Evolutionary conservation across 2,797 vertebrate genomes (phyloP).

Genomic region (Gouania willdenowi): DNA sequence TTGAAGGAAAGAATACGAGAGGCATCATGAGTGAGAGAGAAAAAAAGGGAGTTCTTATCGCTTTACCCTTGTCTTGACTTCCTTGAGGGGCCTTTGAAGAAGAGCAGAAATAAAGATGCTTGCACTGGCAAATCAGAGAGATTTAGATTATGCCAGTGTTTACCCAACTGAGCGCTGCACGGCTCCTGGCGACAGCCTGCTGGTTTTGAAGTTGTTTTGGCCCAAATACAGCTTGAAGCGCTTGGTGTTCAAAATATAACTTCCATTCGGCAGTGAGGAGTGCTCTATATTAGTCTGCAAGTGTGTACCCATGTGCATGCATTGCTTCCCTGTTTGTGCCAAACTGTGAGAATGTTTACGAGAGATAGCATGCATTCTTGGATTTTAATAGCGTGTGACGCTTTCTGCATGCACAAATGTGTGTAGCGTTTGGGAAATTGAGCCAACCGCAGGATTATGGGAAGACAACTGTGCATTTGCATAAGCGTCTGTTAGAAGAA

Average conservation of each 20-base stretch:
- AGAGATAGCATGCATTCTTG: constrained; percentile 52
- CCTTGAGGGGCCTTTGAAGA: constrained; percentile 59
- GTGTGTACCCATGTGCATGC: constrained; percentile 7
- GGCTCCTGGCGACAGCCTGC: constrained; percentile 57
- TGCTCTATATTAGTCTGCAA: constrained; percentile 3
- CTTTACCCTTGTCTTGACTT: constrained; percentile 70
- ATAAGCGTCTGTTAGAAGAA: constrained; percentile 56
- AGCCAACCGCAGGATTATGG: constrained; percentile 74
- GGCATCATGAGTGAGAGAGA: constrained; percentile 9
- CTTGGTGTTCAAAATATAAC: constrained; percentile 51
- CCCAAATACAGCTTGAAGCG: constrained; percentile 57
- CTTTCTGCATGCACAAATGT: no score
- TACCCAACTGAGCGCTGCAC: constrained; percentile 58
- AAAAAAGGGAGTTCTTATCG: constrained; percentile 49
- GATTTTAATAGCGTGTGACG: constrained; percentile 51
- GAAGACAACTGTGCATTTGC: constrained; percentile 70
- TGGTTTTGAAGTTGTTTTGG: constrained; percentile 61
- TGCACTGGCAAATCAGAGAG: constrained; percentile 59
- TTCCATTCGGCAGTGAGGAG: constrained; percentile 37
- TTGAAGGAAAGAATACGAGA: constrained; percentile 54
- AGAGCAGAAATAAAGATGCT: constrained; percentile 51
- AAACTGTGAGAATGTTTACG: constrained; percentile 40
- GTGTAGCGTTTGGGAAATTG: constrained; percentile 56
- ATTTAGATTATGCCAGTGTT: constrained; percentile 68
- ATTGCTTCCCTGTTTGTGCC: no score